Evolutionary conservation across 2,888 invertebrate species (phyloP).

Genomic region (Argynnis bischoffii): DNA sequence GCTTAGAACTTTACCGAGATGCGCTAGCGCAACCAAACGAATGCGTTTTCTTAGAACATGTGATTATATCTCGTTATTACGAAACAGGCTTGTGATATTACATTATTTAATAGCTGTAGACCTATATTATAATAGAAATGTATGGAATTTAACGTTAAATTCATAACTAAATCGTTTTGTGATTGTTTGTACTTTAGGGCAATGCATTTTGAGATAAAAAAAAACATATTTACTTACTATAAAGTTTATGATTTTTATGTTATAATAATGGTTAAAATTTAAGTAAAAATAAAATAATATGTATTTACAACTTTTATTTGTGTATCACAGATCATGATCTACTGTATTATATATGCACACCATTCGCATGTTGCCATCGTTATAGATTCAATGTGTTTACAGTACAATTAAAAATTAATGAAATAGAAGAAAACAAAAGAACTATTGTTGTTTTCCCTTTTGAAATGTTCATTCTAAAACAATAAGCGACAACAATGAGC

Average conservation of each 20-base stretch:
- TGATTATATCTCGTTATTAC: conserved; percentile 33
- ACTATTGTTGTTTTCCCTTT: conserved; percentile 7
- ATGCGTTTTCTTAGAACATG: conserved; percentile 44
- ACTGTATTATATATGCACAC: too few species aligned
- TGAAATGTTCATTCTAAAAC: conserved; percentile 34
- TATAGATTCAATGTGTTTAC: not conserved
- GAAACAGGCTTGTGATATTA: conserved; percentile 7
- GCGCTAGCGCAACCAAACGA: conserved; percentile 48
- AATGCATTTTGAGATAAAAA: too few species aligned
- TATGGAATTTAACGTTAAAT: too few species aligned
- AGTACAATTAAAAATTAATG: conserved; percentile 3
- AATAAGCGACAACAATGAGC: conserved; percentile 32
- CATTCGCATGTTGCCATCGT: too few species aligned
- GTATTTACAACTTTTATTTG: too few species aligned
- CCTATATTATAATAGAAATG: not conserved
- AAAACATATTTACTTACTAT: too few species aligned
- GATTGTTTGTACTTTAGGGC: too few species aligned
- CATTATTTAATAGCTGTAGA: conserved; percentile 13
- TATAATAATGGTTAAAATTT: too few species aligned
- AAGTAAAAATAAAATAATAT: too few species aligned
- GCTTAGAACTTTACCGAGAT: conserved; percentile 46
- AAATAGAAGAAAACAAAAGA: conserved; percentile 17
- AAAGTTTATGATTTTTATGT: too few species aligned
- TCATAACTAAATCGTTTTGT: too few species aligned
- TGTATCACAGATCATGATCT: too few species aligned